Evolutionary conservation across 2,113 vertebrate species (phyloP), one percentile per base, ranked within the genome.

Genomic region (Coturnix japonica): DNA sequence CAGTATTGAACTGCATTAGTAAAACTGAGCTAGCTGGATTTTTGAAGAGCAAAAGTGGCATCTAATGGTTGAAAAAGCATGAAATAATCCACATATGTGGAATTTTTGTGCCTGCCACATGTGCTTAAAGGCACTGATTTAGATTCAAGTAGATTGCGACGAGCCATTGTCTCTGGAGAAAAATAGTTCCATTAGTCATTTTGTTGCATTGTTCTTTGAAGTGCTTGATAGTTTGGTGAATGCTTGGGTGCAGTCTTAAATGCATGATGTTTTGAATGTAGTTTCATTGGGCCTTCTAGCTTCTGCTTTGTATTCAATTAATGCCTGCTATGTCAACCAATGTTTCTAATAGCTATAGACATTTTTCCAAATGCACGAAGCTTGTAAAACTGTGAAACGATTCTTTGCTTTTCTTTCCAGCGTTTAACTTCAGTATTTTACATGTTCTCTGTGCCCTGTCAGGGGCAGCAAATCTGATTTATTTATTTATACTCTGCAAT

Each of bases 161-260:
- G 79, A 22, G 35, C 51, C 41, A 12, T 89, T 91, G 71, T 94
- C 60, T 92, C 28, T 21, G 9, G 60, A 89, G 71, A 61, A 89
- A 92, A 95, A 39, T 89, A 89, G 10, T 81, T 93, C 84, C 81
- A 91, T 93, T 67, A 89, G 26, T 49, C 75, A 85, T 80, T 89
- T 77, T 81, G 67, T 79, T 87, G 51, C 31, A 19, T 91, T 89
- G 86, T 63, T 90, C 37, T 92, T 35, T 90, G 46, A 70, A 89
- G 51, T 35, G 43, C 60, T 67, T 13, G 0, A 39, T 57, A 64
- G 47, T 84, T 89, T 76, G 46, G 28, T 54, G 60, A 80, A 65
- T 72, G 64, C 49, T 85, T 73, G 78, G 30, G 15, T 80, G 20
- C 1, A 0, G 49, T 91, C 87, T 44, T 81, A 70, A 67, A 83